Percentiles rank a stretch among this genome's conserved stretches.
Conservation (phyloP, 2,888 invertebrate genomes). For the Mythimna loreyi region DNA sequence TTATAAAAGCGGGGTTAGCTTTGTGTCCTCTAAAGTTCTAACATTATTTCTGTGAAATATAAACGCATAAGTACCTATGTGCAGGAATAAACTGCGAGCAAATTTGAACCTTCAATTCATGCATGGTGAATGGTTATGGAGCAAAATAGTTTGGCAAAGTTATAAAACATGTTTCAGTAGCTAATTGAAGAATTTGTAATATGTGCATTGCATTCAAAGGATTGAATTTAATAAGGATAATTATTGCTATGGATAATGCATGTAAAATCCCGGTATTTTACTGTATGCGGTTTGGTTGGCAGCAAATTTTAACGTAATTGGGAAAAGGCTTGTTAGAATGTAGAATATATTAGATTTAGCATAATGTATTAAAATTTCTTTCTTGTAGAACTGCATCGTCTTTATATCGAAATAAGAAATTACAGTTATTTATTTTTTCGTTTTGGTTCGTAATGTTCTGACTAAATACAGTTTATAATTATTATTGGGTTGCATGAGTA, state of each 20-base stretch:
- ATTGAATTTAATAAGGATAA: neutral
- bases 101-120: constrained; percentile 9
- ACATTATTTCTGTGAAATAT: constrained; percentile 53
- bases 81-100: neutral
- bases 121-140: rapidly evolving
- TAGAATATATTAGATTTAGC: neutral
- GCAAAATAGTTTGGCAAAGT: neutral
- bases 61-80: constrained; percentile 14
- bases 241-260: neutral
- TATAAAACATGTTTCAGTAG: neutral
- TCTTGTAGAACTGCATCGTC: too few relatives aligned
- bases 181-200: constrained; percentile 48
- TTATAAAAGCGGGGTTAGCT: constrained; percentile 70
- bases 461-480: neutral
- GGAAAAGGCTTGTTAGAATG: neutral
- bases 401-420: too few relatives aligned
- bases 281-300: neutral
- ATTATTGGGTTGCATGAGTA: neutral
- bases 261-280: neutral
- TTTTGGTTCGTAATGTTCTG: neutral
- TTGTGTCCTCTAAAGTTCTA: constrained; percentile 58
- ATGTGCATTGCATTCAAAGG: constrained; percentile 6
- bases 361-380: neutral
- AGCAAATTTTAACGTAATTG: neutral
- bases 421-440: neutral